These are phyloP conservation scores for Eupithecia tripunctaria DNA, from an alignment of 2,888 invertebrate species.

Conservation along the genomic window DNA sequence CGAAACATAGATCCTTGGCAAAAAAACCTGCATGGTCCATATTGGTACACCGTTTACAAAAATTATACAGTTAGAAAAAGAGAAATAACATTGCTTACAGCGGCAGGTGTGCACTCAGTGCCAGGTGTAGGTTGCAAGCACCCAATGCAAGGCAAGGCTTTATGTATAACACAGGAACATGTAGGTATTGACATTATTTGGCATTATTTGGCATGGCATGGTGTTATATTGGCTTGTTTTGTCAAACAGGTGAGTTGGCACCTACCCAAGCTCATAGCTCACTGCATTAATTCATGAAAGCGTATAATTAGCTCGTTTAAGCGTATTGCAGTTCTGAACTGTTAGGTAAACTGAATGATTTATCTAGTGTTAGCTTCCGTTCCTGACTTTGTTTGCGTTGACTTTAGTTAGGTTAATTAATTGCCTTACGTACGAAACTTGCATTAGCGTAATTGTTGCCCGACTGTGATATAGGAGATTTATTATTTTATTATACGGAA, in stretches of 20 bases:
- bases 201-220: not conserved
- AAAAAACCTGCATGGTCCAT: too few relatives aligned
- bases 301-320: conserved; percentile 28
- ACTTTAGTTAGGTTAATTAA: conserved; percentile 1
- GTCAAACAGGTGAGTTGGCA: conserved; percentile 16
- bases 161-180: not conserved
- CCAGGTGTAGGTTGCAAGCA: too few relatives aligned
- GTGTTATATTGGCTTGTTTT: not conserved
- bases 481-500: not conserved
- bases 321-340: conserved; percentile 18
- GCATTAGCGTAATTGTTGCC: not conserved
- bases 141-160: too few relatives aligned
- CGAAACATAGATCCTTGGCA: too few relatives aligned
- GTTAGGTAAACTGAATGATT: conserved; percentile 14
- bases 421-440: not conserved
- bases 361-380: not conserved
- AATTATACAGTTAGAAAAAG: too few relatives aligned
- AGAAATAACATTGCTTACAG: too few relatives aligned
- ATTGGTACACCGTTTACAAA: too few relatives aligned
- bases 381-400: not conserved
- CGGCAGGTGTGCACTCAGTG: too few relatives aligned
- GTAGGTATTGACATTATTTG: not conserved
- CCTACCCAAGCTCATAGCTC: conserved; percentile 13
- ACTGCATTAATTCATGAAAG: conserved; percentile 26
- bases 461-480: not conserved